Evolutionary conservation across 53 echinoderm and acorn worm species (phyloP), one percentile per base, ranked within the genome.

Genomic region (Arbacia lixula): DNA sequence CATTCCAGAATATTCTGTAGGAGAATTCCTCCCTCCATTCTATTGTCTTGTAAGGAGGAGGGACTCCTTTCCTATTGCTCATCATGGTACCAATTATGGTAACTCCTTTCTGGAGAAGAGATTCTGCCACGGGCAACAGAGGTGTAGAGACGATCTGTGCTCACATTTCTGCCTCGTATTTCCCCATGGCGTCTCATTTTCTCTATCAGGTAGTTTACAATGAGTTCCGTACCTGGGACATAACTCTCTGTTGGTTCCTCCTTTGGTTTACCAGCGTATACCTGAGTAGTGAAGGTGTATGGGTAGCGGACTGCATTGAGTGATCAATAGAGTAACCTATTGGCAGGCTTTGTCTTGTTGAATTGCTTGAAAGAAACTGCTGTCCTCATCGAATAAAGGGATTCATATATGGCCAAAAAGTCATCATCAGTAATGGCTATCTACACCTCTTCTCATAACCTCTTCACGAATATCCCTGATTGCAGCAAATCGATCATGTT

Each of bases 251-350:
- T 79, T 3, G 80, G 80, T 0, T 61, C 80, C 34, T 49, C 80
- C 14, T 1, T 29, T 25, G 80, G 80, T 37, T 79, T 79, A 1
- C 80, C 80, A 43, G n/a, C n/a, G n/a, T n/a, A n/a, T n/a, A n/a
- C n/a, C n/a, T n/a, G n/a, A n/a, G n/a, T n/a, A n/a, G 46, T 46
- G 60, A 58, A 77, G 16, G 77, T 77, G 34, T 77, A 77, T 19
- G 77, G 58, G 20, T 77, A 77, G 4, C 78, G 21, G 12, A 60
- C 2, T 4, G 78, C 25, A 60, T 78, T 60, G 40, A 78, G 6
- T 12, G 78, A 58, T 57, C 17, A 21, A 22, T n/a, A 42, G 25
- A 78, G 78, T 3, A 78, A 11, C 21, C 60, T 60, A 22, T 78
- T 78, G 1, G 78, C 78, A 0, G 78, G 80, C 12, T 61, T 80